These are phyloP conservation scores for Toxonevra muliebris DNA, from an alignment of 2,888 invertebrate species.

Conservation along the genomic window DNA sequence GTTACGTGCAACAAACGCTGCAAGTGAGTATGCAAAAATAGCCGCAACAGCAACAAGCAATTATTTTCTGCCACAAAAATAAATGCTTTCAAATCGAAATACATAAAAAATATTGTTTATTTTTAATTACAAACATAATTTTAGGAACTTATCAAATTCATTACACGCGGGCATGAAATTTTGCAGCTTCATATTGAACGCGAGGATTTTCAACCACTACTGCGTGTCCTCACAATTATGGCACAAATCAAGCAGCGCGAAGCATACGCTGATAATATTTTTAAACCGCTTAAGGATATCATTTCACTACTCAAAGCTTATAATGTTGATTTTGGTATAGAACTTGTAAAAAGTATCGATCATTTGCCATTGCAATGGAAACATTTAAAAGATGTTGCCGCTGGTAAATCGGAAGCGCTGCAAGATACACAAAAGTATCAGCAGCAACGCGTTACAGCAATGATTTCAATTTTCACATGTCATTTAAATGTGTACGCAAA, in stretches of 20 bases:
- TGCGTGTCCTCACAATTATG: slow-evolving; percentile 85
- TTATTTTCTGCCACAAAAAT: no score
- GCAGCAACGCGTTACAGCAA: slow-evolving; percentile 83
- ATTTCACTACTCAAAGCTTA: slow-evolving; percentile 86
- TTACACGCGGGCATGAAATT: slow-evolving; percentile 76
- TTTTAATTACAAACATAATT: background rate
- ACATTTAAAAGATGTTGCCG: slow-evolving; percentile 82
- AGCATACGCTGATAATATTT: slow-evolving; percentile 84
- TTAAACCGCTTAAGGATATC: slow-evolving; percentile 87
- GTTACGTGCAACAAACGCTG: slow-evolving; percentile 79
- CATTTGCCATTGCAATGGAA: slow-evolving; percentile 90
- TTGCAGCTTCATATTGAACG: slow-evolving; percentile 78
- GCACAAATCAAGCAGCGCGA: slow-evolving; percentile 75
- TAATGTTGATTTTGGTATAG: slow-evolving; percentile 85
- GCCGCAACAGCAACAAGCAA: background rate
- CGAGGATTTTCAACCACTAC: slow-evolving; percentile 84
- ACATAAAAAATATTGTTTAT: background rate
- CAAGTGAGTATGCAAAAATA: slow-evolving; percentile 43
- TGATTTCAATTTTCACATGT: slow-evolving; percentile 82
- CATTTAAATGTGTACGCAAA: slow-evolving; percentile 80
- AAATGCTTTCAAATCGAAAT: background rate
- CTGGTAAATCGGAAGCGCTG: slow-evolving; percentile 84
- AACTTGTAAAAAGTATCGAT: slow-evolving; percentile 79
- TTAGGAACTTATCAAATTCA: slow-evolving; percentile 80
- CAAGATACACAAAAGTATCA: slow-evolving; percentile 88